A percentile compares a stretch with the other conserved stretches of the same genome.
Evolutionary conservation across 2,113 vertebrate species (phyloP).

Genomic region (Mirounga angustirostris): DNA sequence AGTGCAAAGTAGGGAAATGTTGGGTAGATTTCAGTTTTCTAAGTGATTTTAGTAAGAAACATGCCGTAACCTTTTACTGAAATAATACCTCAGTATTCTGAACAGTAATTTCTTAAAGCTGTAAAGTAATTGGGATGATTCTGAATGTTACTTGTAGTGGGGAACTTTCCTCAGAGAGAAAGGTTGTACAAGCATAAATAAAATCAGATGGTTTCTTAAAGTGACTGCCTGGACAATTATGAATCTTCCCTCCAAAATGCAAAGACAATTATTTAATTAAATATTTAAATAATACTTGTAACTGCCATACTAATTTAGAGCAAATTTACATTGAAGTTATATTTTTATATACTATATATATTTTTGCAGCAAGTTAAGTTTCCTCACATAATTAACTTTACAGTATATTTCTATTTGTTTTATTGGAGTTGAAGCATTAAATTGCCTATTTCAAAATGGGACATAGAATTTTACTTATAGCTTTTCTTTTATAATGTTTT

Average conservation of each 20-base stretch:
- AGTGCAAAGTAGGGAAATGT: not conserved
- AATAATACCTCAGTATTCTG: not conserved
- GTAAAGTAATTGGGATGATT: not conserved
- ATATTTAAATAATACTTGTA: not conserved
- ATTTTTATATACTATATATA: not conserved
- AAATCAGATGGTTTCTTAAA: not conserved
- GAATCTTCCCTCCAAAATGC: conserved; percentile 4
- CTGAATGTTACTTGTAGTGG: not conserved
- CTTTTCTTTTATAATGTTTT: conserved; percentile 41
- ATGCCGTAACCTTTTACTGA: not conserved
- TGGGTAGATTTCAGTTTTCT: conserved; percentile 17
- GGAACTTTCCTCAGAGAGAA: not conserved
- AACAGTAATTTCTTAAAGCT: not conserved
- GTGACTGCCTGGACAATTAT: not conserved
- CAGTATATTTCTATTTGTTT: conserved; percentile 31
- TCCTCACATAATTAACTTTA: not conserved
- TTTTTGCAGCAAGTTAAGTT: conserved; percentile 45
- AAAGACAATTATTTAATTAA: not conserved
- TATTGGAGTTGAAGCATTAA: conserved; percentile 2
- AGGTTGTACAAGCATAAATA: not conserved
- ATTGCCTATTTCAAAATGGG: conserved; percentile 20
- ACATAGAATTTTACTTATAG: not conserved
- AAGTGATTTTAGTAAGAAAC: conserved; percentile 31
- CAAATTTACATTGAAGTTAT: not conserved
- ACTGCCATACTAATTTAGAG: not conserved